Evolutionary conservation across 1,140 invertebrate genomes (phyloP).

Genomic region (Drosophila sturtevanti): DNA sequence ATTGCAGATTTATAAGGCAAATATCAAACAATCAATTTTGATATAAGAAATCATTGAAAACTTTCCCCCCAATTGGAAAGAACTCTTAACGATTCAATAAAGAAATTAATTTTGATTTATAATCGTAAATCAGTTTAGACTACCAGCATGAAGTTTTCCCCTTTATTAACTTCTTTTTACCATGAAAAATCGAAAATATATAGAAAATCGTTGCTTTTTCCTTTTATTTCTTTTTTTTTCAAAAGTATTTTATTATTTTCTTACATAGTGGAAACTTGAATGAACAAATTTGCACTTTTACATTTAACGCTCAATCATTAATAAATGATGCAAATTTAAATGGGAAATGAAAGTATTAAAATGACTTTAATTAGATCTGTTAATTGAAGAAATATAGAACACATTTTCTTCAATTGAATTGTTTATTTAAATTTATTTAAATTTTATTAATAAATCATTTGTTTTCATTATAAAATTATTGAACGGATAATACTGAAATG

Average conservation of each 20-base stretch:
- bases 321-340: background rate
- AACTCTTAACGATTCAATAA: slow-evolving; percentile 30
- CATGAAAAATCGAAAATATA: slow-evolving; percentile 9
- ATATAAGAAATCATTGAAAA: slow-evolving; percentile 13
- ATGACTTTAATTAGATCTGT: background rate
- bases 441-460: no score
- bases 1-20: slow-evolving; percentile 43
- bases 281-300: background rate
- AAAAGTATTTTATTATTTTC: background rate
- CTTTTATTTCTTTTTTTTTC: background rate
- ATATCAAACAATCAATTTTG: slow-evolving; percentile 9
- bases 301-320: background rate
- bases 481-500: no score
- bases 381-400: background rate
- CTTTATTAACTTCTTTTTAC: slow-evolving; percentile 23
- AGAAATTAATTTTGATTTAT: slow-evolving; percentile 61
- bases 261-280: background rate
- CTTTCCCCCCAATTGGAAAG: slow-evolving; percentile 25
- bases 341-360: background rate
- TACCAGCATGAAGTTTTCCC: slow-evolving; percentile 48
- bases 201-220: slow-evolving; percentile 34
- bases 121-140: slow-evolving; percentile 3
- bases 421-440: background rate
- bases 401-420: background rate
- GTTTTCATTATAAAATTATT: no score